A percentile compares a stretch with the other conserved stretches of the same genome.
phyloP scores from a whole-genome alignment of 2,888 invertebrate species.

The Graphium colonna region DNA sequence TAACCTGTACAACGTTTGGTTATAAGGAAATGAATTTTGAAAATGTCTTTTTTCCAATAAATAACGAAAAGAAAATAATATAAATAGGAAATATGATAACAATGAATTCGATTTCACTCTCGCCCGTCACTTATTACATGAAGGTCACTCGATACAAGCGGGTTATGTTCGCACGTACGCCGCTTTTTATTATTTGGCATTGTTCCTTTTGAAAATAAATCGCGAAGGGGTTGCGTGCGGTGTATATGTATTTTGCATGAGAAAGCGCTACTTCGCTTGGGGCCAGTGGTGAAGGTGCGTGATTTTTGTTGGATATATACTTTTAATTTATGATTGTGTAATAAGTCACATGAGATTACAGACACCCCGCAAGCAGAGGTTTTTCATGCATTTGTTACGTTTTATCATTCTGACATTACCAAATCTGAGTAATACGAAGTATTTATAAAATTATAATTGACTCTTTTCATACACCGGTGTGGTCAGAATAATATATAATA shows the following conservation, averaged over 20 bases:
- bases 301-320: constrained; percentile 46
- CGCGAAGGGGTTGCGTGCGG: constrained; percentile 44
- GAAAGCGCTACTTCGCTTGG: constrained; percentile 40
- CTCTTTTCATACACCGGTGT: no score
- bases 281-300: constrained; percentile 47
- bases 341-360: constrained; percentile 41
- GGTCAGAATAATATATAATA: no score
- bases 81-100: constrained; percentile 28
- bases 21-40: no score
- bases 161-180: constrained; percentile 39
- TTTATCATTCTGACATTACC: no score
- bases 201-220: constrained; percentile 44
- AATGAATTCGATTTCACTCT: constrained; percentile 37
- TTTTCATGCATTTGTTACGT: not conserved
- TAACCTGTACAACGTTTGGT: no score
- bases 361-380: constrained; percentile 28
- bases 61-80: not conserved
- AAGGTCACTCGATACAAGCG: constrained; percentile 34
- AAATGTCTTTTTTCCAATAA: constrained; percentile 1
- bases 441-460: no score
- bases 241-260: constrained; percentile 51
- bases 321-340: constrained; percentile 43
- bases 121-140: constrained; percentile 33
- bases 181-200: constrained; percentile 45
- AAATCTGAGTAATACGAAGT: no score